Evolutionary conservation across 2,888 invertebrate genomes (phyloP), one percentile per base, ranked within the genome.

Genomic region (Resseliella maxima): DNA sequence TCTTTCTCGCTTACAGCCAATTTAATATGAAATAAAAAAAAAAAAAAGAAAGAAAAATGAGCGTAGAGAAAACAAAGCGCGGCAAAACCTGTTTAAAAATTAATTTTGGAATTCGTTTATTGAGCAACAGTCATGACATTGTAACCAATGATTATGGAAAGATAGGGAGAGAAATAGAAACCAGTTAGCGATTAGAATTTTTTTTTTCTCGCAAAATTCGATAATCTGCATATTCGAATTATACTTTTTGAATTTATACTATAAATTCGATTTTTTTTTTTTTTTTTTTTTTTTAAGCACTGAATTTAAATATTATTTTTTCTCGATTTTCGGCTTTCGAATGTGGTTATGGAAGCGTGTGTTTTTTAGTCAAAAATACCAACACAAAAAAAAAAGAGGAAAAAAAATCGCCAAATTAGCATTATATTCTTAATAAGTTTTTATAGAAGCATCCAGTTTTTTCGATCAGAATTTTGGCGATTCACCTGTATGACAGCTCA

Each of bases 391-490:
- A n/a, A n/a, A n/a, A n/a, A n/a, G n/a, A n/a, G n/a, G n/a, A n/a
- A n/a, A n/a, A n/a, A n/a, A n/a, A n/a, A n/a, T n/a, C 41, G 41
- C 12, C 41, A 8, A 72, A 72, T 72, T 72, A 72, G 72, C 72
- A 72, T 72, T 31, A 31, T 72, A 72, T 72, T 72, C 72, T 72
- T 72, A 72, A 72, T 72, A 72, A 72, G 31, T 72, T 72, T 59
- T 2, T 59, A 72, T 12, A 31, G 31, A 72, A 72, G n/a, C 15
- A 15, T 72, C 72, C 72, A 72, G 31, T 72, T 72, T 31, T 35
- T 72, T 72, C 72, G 59, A 59, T 59, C 24, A 35, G 72, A 72
- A 31, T 8, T 72, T 27, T 72, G 72, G 35, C 72, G 15, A 35
- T 72, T 72, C 72, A 72, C 72, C 31, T 72, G n/a, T 72, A 72